Evolutionary conservation across 2,888 invertebrate genomes (phyloP).

Genomic region (Papilio protenor): DNA sequence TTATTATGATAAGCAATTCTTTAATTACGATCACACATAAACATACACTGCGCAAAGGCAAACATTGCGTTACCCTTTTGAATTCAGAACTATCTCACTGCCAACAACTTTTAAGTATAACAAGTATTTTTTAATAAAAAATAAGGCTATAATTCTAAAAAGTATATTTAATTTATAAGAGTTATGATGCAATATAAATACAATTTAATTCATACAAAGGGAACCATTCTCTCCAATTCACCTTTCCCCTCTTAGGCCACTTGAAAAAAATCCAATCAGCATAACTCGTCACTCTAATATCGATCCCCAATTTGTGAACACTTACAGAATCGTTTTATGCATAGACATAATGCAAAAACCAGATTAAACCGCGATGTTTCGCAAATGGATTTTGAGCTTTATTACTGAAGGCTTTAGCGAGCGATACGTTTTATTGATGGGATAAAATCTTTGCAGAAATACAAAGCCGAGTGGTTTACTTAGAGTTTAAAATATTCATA

Average conservation of each 20-base stretch:
- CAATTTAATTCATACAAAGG: conserved; percentile 63
- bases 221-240: conserved; percentile 81
- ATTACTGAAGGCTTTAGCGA: conserved; percentile 60
- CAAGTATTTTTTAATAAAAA: neutral
- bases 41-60: neutral
- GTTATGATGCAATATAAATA: conserved; percentile 42
- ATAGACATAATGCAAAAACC: conserved; percentile 72
- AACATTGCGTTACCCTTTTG: neutral
- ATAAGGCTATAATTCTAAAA: neutral
- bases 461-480: conserved; percentile 81
- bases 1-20: too few relatives aligned
- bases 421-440: conserved; percentile 67
- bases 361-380: conserved; percentile 54
- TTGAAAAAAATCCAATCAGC: conserved; percentile 84
- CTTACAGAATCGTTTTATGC: conserved; percentile 82
- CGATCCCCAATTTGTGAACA: conserved; percentile 81
- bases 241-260: conserved; percentile 71
- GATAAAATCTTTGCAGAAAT: conserved; percentile 67
- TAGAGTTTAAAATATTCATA: conserved; percentile 85
- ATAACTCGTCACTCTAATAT: conserved; percentile 82
- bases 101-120: neutral
- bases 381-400: conserved; percentile 64
- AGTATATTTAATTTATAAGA: neutral
- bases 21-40: too few relatives aligned
- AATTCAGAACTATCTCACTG: neutral